Evolutionary conservation across 2,888 invertebrate species (phyloP), one percentile per base, ranked within the genome.

Genomic region (Macrophya alboannulata): DNA sequence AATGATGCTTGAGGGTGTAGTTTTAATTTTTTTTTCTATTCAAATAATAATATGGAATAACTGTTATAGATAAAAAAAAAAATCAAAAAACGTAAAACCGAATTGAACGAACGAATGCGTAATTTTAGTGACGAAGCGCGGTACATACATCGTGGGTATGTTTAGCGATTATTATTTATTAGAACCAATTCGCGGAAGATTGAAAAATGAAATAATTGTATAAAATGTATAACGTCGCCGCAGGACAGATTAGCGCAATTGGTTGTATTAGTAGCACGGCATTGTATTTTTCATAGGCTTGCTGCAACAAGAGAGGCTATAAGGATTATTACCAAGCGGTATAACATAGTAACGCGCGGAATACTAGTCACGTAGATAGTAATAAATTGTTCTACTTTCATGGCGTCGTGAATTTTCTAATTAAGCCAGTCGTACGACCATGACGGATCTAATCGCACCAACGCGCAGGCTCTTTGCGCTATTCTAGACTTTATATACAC

Each of bases 341-440:
- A n/a, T 40, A 40, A 72, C 72, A 37, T 72, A 72, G 43, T 72
- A n/a, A 37, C 45, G 25, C 25, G 62, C 25, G 62, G 25, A 62
- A 62, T 48, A 74, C 43, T 25, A 48, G 74, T 45, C 43, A 76
- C 76, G 76, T 76, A 76, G 43, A 45, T 76, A 45, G 74, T 74
- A 74, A 74, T 74, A 74, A 83, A 83, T 83, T 83, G 83, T 83
- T 83, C 83, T 83, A 83, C 68, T 83, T 83, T 83, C 83, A 43
- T 83, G 83, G 43, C 81, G 81, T 62, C 83, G 83, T 83, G 83
- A 83, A 83, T 65, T 83, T 83, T 68, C 68, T 68, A 83, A 83
- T 83, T 83, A 68, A 83, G 65, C 83, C 71, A 25, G 83, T 71
- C 62, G 81, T 51, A 81, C 51, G 62, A 62, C 81, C 62, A 45